Base-by-base conservation (phyloP, 1,140 invertebrate genomes). In the Melipona quadrifasciata region DNA sequence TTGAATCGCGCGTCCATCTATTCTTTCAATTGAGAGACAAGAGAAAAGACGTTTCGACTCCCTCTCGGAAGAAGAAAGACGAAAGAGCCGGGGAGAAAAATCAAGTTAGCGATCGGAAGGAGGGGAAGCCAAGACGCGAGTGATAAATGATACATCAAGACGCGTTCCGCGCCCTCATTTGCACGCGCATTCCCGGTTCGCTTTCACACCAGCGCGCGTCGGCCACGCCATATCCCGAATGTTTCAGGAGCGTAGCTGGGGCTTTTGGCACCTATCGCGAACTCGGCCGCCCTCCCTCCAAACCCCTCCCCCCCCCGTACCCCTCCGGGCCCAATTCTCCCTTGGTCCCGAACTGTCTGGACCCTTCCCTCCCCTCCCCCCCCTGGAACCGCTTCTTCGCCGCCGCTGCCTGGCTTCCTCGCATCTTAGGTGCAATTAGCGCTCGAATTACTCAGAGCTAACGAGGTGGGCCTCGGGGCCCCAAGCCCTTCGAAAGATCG, bases 381-480 rank as follows among this genome's bases (percentile, higher is more conserved):
- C 77, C 57, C 78, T 71, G 51, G 75, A 76, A 75, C 70, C 72
- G 67, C 74, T 83, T 65, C 65, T 57, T 85, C 75, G n/a, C 53
- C 75, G n/a, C 53, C 84, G 70, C 83, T 90, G 55, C 88, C 51
- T 80, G 87, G 70, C 90, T 90, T 84, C 86, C 82, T 84, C 89
- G 80, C 89, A n/a, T 92, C 91, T 90, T 92, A 91, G 90, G 90
- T 88, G 91, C 93, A 94, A 94, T 93, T 94, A 93, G 92, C 91
- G 90, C 89, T 93, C 91, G 93, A 94, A 93, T 93, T 93, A 93
- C 93, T 93, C 92, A 91, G 92, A 91, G 90, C 92, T 94, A 94
- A 94, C 93, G 93, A 94, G 91, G 89, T 91, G 89, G 93, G 86
- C 83, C 88, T 85, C 68, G 92, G 86, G 86, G 81, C 87, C 85